Conservation (phyloP, 2,113 vertebrate species). For the Tragelaphus imberbis region DNA sequence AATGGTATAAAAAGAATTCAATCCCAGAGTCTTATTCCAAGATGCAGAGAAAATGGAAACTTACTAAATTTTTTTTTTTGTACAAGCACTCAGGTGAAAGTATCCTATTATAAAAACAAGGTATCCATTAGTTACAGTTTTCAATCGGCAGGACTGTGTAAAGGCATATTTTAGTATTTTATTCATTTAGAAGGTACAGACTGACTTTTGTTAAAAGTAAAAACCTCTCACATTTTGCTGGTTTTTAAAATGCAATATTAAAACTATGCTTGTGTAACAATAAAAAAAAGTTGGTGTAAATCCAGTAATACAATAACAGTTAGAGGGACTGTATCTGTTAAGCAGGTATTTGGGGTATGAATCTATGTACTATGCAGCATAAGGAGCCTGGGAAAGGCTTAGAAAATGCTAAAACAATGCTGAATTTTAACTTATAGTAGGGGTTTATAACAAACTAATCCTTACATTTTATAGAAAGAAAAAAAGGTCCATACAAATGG, state of each 20-base stretch:
- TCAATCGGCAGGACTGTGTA: neutral
- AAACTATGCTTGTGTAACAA: neutral
- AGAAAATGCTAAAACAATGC: neutral
- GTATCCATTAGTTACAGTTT: neutral
- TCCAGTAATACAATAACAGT: neutral
- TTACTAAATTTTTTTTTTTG: neutral
- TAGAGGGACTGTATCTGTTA: neutral
- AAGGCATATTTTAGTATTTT: neutral
- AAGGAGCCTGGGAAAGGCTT: neutral
- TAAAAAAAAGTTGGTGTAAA: neutral
- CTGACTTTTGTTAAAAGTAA: neutral
- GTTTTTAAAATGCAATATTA: neutral
- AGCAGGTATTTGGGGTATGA: neutral
- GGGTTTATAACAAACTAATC: neutral
- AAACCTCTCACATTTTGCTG: neutral
- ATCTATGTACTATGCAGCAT: neutral
- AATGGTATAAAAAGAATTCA: neutral
- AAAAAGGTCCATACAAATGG: neutral
- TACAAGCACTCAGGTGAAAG: neutral
- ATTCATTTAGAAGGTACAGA: conserved; percentile 8
- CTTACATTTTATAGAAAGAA: neutral
- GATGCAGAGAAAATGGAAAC: neutral
- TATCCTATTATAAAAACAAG: neutral
- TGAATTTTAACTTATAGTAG: neutral
- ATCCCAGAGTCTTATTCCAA: neutral